Evolutionary conservation across 1,140 invertebrate genomes (phyloP), one percentile per base, ranked within the genome.

Genomic region (Thereuonema tuberculata): DNA sequence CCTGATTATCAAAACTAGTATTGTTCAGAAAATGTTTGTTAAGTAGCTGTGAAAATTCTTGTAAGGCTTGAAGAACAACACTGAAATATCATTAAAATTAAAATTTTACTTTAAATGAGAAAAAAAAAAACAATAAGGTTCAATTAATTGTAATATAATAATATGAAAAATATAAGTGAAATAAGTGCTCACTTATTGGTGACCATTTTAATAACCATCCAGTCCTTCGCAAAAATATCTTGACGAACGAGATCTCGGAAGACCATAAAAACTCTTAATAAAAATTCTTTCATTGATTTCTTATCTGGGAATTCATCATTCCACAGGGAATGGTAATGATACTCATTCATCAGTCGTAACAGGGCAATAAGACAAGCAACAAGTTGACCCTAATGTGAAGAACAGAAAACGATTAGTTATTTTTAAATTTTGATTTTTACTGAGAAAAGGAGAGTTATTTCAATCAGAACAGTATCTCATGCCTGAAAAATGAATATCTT

Each of bases 171-270:
- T 17, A 37, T 37, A 17, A 37, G 5, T 17, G 17, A 9, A 37
- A 37, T 12, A 50, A 50, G 21, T 50, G 55, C 21, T 59, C 61
- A 66, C 65, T 85, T 84, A 70, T 95, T 95, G 55, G 89, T 85
- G 48, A 91, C 82, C 77, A 96, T 85, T 68, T 89, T 83, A 72
- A 98, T 89, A 14, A 94, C 84, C 54, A 93, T 77, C 95, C 95
- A 99, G 70, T 97, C 93, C 0, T 80, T 74, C 2, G 90, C 85
- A 68, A 93, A 98, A 0, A 96, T 86, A 49, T 67, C 66, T 70
- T 87, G 79, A 63, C 82, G 79, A 17, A 94, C 82, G 2, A 97
- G 77, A 70, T 90, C 84, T 24, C 84, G 80, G 63, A 97, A 86
- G 0, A 97, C 87, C 14, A 92, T 75, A 66, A 98, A 86, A 2